phyloP scores from a whole-genome alignment of 1,140 invertebrate species.

The Colletes latitarsis region DNA sequence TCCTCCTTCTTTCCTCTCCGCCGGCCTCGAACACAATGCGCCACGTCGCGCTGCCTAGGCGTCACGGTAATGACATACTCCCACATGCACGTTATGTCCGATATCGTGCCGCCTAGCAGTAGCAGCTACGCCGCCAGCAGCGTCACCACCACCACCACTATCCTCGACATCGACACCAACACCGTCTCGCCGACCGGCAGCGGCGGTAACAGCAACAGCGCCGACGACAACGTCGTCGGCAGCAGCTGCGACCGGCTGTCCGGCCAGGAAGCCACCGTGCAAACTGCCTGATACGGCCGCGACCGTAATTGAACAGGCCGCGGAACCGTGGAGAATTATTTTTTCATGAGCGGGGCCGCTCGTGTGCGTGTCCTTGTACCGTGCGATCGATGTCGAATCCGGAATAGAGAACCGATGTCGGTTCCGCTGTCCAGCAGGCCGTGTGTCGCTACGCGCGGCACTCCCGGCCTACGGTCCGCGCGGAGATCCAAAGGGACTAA shows the following conservation, averaged over 20 bases:
- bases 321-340: conserved; percentile 49
- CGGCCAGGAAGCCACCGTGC: conserved; percentile 54
- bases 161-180: conserved; percentile 62
- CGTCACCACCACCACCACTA: conserved; percentile 23
- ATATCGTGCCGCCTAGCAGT: conserved; percentile 61
- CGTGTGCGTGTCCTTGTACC: neutral
- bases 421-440: neutral
- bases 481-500: neutral
- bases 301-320: conserved; percentile 60
- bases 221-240: conserved; percentile 40
- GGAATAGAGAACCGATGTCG: neutral
- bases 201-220: conserved; percentile 22
- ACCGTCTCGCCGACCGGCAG: conserved; percentile 26
- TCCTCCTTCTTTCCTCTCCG: conserved; percentile 60
- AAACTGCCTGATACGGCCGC: conserved; percentile 47
- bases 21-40: conserved; percentile 71
- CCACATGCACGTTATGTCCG: conserved; percentile 67
- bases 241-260: conserved; percentile 62
- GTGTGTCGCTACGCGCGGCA: neutral
- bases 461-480: neutral
- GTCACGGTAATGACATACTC: conserved; percentile 77
- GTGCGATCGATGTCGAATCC: conserved; percentile 31
- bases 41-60: conserved; percentile 73
- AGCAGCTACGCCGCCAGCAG: conserved; percentile 41
- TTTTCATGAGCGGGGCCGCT: conserved; percentile 13